A percentile compares a stretch with the other conserved stretches of the same genome.
Conservation (phyloP, 2,888 invertebrate species). For the Laspeyria flexula region DNA sequence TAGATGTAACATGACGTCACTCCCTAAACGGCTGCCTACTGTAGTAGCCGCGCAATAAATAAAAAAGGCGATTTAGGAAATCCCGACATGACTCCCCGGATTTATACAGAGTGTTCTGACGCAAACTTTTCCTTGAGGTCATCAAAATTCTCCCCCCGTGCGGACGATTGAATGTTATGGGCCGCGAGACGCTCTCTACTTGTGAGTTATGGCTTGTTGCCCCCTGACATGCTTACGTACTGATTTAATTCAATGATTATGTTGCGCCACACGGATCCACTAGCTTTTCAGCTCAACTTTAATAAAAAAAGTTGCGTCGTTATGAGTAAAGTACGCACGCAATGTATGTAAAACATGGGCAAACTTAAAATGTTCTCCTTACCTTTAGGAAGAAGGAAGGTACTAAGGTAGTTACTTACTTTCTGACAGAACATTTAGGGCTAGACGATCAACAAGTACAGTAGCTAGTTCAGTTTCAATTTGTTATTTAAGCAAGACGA, state of each 20-base stretch:
- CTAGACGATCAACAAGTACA: no score
- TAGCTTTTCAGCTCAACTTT: constrained; percentile 25
- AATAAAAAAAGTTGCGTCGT: constrained; percentile 36
- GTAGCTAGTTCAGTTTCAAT: no score
- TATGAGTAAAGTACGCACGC: constrained; percentile 32
- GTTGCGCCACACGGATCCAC: constrained; percentile 35
- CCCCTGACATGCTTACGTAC: constrained; percentile 72
- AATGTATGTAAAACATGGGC: constrained; percentile 25
- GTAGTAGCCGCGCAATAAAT: constrained; percentile 77
- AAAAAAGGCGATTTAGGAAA: constrained; percentile 83
- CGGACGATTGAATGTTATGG: constrained; percentile 84
- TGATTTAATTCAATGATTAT: constrained; percentile 74
- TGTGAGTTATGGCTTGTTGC: constrained; percentile 77
- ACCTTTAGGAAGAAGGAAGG: constrained; percentile 10
- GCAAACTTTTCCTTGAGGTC: constrained; percentile 81
- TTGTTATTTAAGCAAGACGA: no score
- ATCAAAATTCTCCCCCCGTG: constrained; percentile 82
- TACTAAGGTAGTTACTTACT: constrained; percentile 10
- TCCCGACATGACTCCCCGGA: constrained; percentile 81
- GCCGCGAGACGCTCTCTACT: constrained; percentile 78
- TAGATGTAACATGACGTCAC: constrained; percentile 68
- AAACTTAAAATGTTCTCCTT: constrained; percentile 20
- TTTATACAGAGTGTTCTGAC: constrained; percentile 81
- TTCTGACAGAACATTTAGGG: constrained; percentile 12
- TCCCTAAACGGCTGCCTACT: constrained; percentile 73